Base-by-base conservation (phyloP, 1,140 invertebrate species). In the Atta texana region DNA sequence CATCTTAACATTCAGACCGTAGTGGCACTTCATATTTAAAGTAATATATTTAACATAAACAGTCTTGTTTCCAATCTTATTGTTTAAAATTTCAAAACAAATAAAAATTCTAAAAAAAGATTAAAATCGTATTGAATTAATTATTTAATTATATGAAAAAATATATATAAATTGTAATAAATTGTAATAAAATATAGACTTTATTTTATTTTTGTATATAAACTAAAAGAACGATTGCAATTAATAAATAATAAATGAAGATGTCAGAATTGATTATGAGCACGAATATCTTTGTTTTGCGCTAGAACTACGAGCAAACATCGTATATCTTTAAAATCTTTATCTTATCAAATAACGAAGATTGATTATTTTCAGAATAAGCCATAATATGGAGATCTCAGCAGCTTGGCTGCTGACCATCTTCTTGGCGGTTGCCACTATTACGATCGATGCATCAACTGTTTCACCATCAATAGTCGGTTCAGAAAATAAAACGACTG, bases 341-440 rank as follows among this genome's bases (percentile, higher is more conserved):
- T 63, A 28, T 68, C n/a, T 66, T 28, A 28, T 55, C 2, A 8
- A 61, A 39, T 76, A 14, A 85, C 44, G 16, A 77, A 63, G 16
- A 34, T 12, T 3, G 1, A 78, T 72, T 81, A 5, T 59, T 88
- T 86, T 18, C 66, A 91, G 90, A 14, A 80, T 39, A 84, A 24
- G 1, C 55, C 24, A 7, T 12, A 89, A 82, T 18, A 91, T 91
- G 90, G 82, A 82, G 80, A 7, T 71, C 55, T 12, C 55, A 44
- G 84, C 80, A 69, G 87, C 64, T 31, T 28, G 80, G 84, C 80
- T 91, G 64, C 85, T 90, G 44, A 51, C 64, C 51, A 49, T 63
- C 34, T 31, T 88, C 16, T 39, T 86, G n/a, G 49, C 7, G 71
- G 28, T 14, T 39, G 12, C n/a, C 57, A 39, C 51, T 49, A 24